A percentile compares a stretch with the other conserved stretches of the same genome.
These are phyloP conservation scores for Sipha maydis DNA, from an alignment of 2,888 invertebrate species.

Conservation along the genomic window DNA sequence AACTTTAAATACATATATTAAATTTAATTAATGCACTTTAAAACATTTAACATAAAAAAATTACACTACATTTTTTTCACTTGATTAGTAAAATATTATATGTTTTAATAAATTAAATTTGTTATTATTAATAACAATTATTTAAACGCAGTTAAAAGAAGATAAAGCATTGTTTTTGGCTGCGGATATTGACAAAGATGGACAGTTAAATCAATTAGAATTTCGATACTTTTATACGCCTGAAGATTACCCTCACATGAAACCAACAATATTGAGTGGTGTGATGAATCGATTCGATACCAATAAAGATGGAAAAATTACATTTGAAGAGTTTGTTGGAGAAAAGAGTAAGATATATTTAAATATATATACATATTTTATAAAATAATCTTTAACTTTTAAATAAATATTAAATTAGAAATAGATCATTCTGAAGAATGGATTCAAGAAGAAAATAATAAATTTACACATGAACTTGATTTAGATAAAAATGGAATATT, in stretches of 20 bases:
- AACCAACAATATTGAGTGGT: slow-evolving; percentile 80
- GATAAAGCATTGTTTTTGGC: slow-evolving; percentile 87
- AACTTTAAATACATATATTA: not conserved
- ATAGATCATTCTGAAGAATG: slow-evolving; percentile 72
- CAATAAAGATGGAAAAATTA: slow-evolving; percentile 84
- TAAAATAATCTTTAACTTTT: not conserved
- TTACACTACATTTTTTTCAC: too few species aligned
- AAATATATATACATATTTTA: not conserved
- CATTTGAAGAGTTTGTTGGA: slow-evolving; percentile 85
- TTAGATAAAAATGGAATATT: slow-evolving; percentile 83
- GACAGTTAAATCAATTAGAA: slow-evolving; percentile 78
- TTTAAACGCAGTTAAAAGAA: slow-evolving; percentile 73
- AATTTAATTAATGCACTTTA: not conserved
- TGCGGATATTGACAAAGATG: slow-evolving; percentile 87
- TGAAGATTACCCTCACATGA: slow-evolving; percentile 91
- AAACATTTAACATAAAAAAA: not conserved
- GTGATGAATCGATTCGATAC: slow-evolving; percentile 86
- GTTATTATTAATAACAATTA: not conserved
- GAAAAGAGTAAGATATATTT: slow-evolving; percentile 68
- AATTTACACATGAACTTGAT: slow-evolving; percentile 89
- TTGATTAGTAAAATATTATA: not conserved
- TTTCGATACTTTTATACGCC: slow-evolving; percentile 92
- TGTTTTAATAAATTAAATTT: not conserved
- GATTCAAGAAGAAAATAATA: slow-evolving; percentile 78
- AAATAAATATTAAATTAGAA: slow-evolving; percentile 4